These are phyloP conservation scores for Oligia fasciuncula DNA, from an alignment of 2,888 invertebrate species.

Conservation along the genomic window DNA sequence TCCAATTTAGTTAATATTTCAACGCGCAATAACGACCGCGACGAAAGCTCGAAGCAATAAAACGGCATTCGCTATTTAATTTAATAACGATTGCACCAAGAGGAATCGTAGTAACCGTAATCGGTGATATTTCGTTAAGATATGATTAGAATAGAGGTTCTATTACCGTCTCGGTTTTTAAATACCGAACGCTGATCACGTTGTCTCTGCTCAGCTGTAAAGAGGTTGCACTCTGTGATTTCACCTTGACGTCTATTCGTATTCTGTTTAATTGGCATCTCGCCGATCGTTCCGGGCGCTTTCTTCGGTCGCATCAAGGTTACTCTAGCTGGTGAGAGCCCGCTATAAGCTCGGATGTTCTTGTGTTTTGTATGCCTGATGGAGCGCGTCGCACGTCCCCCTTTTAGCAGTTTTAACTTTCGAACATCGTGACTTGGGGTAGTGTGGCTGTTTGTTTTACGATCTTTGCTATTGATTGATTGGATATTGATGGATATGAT, in stretches of 20 bases:
- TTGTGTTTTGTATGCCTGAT: slow-evolving; percentile 71
- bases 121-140: slow-evolving; percentile 38
- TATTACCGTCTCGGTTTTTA: slow-evolving; percentile 39
- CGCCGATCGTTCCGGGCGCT: slow-evolving; percentile 80
- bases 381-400: slow-evolving; percentile 71
- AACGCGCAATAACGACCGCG: slow-evolving; percentile 30
- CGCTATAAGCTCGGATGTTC: slow-evolving; percentile 65
- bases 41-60: slow-evolving; percentile 55
- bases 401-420: slow-evolving; percentile 72
- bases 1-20: slow-evolving; percentile 31
- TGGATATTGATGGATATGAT: too few species aligned
- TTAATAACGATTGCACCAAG: slow-evolving; percentile 40
- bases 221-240: slow-evolving; percentile 69
- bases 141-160: slow-evolving; percentile 26
- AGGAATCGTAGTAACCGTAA: slow-evolving; percentile 43
- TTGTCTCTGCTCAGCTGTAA: slow-evolving; percentile 56
- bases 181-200: slow-evolving; percentile 59
- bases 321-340: slow-evolving; percentile 62
- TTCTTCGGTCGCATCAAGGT: slow-evolving; percentile 86
- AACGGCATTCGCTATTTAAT: slow-evolving; percentile 54
- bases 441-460: slow-evolving; percentile 38
- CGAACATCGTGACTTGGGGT: slow-evolving; percentile 60
- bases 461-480: too few species aligned
- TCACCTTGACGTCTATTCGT: slow-evolving; percentile 77
- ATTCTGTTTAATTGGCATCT: slow-evolving; percentile 80